Base-by-base conservation (phyloP, 1,140 invertebrate species). In the Aphidius ervi region DNA sequence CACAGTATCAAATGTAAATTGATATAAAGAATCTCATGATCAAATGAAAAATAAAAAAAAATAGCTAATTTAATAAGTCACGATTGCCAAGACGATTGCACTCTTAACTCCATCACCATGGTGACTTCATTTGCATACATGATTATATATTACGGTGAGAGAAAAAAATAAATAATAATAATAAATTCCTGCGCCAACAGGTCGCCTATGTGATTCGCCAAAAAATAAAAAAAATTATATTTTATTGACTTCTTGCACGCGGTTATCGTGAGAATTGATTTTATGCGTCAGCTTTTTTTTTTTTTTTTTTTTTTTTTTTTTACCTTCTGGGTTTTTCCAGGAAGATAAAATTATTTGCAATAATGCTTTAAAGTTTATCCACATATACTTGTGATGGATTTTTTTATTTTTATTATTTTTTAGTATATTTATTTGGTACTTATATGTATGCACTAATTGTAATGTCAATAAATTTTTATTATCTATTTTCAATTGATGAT, bases 21-120 rank as follows among this genome's bases (percentile, higher is more conserved):
- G 67, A 64, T 68, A 65, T 61, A 59, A 66, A 70, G 66, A 74
- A 74, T 74, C 69, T 68, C 67, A 63, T 71, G 71, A 76, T 76
- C 67, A 70, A 70, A 71, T 68, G 69, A 41, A 56, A 63, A 70
- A 70, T 74, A 77, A 74, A 75, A 71, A 70, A 74, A 77, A 74
- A 75, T 70, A 68, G 70, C 73, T 71, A 68, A 77, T 74, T 80
- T 80, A 79, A 80, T 79, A 77, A 78, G 74, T 59, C 75, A 74
- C 74, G 73, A 78, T 79, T 75, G 72, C 71, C 61, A 54, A 68
- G 68, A 70, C 72, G 73, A 76, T 75, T 75, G 75, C 75, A 31
- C 23, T 31, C 23, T 76, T 73, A 74, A 73, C 66, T 67, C 61
- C 53, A 57, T 54, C 43, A 60, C 55, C 65, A 59, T 66, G 72